A percentile compares a stretch with the other conserved stretches of the same genome.
phyloP scores from a whole-genome alignment of 2,113 vertebrate species.

The Poeciliopsis occidentalis region DNA sequence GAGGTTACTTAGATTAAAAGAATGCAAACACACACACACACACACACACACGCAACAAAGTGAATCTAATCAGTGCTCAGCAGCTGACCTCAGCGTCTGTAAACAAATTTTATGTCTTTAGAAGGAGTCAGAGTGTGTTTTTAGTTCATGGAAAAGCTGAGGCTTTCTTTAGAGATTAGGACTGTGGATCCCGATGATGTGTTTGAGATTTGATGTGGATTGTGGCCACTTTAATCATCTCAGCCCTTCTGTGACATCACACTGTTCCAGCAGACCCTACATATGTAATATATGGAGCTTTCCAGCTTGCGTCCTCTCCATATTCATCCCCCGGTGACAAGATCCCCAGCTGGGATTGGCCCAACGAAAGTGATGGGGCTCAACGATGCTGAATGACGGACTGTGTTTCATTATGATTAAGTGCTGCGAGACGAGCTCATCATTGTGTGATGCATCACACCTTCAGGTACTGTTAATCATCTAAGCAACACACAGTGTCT shows the following conservation, averaged over 20 bases:
- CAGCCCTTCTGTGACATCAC: slow-evolving; percentile 41
- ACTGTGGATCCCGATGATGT: slow-evolving; percentile 40
- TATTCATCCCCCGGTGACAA: slow-evolving; percentile 14
- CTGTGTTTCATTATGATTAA: slow-evolving; percentile 69
- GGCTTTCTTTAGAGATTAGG: slow-evolving; percentile 61
- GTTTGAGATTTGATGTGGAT: slow-evolving; percentile 53
- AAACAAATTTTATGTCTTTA: slow-evolving; percentile 54
- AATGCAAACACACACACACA: neutral
- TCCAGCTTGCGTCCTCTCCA: neutral
- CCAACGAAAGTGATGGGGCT: slow-evolving; percentile 49
- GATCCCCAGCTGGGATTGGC: slow-evolving; percentile 37
- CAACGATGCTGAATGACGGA: slow-evolving; percentile 44
- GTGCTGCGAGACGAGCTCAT: slow-evolving; percentile 45
- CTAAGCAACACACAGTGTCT: slow-evolving; percentile 53
- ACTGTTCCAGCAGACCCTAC: slow-evolving; percentile 3
- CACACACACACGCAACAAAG: slow-evolving; percentile 20
- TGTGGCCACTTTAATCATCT: slow-evolving; percentile 64
- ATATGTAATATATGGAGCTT: slow-evolving; percentile 15
- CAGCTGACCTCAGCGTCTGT: slow-evolving; percentile 38
- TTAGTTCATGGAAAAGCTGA: slow-evolving; percentile 23
- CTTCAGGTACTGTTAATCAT: slow-evolving; percentile 72
- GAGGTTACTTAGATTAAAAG: slow-evolving; percentile 36
- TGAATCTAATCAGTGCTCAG: slow-evolving; percentile 51
- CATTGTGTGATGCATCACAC: slow-evolving; percentile 53
- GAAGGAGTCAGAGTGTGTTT: slow-evolving; percentile 36